Percentiles rank a stretch among this genome's conserved stretches.
phyloP scores from a whole-genome alignment of 2,888 invertebrate genomes.

The Epinotia bilunana region DNA sequence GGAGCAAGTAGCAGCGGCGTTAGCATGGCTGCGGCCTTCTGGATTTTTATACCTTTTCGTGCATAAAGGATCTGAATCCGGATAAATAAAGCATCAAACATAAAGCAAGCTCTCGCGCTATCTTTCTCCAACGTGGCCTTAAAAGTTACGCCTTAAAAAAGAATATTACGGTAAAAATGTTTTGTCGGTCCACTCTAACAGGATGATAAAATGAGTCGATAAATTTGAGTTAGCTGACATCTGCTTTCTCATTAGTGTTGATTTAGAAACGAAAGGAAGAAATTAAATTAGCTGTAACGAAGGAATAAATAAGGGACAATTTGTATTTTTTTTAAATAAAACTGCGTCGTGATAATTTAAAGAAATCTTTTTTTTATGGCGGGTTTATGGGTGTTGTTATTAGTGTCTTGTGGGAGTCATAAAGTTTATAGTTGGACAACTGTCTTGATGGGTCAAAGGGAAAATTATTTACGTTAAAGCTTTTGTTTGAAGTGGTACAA shows the following conservation, averaged over 20 bases:
- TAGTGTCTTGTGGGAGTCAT: background rate
- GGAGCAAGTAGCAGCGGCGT: no score
- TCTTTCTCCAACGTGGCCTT: background rate
- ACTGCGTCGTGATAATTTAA: conserved; percentile 28
- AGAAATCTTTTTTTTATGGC: conserved; percentile 28
- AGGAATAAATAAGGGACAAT: conserved; percentile 39
- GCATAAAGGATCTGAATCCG: background rate
- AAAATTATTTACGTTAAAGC: no score
- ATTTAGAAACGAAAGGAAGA: conserved; percentile 43
- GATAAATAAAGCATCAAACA: background rate
- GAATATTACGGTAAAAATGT: conserved; percentile 39
- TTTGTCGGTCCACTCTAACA: conserved; percentile 29
- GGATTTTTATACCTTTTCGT: background rate
- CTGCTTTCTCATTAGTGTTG: conserved; percentile 45
- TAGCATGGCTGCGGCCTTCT: background rate
- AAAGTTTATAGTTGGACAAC: background rate
- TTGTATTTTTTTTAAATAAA: conserved; percentile 35
- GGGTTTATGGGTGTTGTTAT: background rate
- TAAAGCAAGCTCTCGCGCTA: conserved; percentile 4
- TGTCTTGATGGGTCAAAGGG: background rate
- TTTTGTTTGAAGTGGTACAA: no score
- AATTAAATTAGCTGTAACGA: conserved; percentile 42
- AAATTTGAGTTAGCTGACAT: conserved; percentile 43
- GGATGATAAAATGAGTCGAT: conserved; percentile 42
- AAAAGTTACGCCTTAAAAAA: conserved; percentile 37